Percentiles rank a stretch among this genome's conserved stretches.
phyloP scores from a whole-genome alignment of 2,888 invertebrate species.

The Calliphora vomitoria region DNA sequence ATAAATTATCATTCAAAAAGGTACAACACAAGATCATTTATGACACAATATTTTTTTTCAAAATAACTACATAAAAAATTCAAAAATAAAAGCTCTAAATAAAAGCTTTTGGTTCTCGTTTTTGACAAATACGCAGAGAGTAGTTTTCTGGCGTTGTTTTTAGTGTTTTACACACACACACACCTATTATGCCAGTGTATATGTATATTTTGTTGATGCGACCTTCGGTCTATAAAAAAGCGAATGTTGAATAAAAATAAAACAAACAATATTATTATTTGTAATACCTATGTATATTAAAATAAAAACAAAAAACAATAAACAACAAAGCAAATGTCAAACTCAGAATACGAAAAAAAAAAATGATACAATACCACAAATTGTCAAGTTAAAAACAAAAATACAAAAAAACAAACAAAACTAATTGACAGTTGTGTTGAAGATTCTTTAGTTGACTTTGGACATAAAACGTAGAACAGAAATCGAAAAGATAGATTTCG shows the following conservation, averaged over 20 bases:
- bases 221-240: slow-evolving; percentile 60
- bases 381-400: slow-evolving; percentile 22
- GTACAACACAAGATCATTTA: slow-evolving; percentile 55
- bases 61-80: slow-evolving; percentile 31
- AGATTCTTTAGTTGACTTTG: slow-evolving; percentile 15
- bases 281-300: background rate
- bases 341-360: slow-evolving; percentile 3
- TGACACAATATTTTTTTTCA: slow-evolving; percentile 37
- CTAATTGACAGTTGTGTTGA: slow-evolving; percentile 32
- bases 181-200: slow-evolving; percentile 11
- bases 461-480: background rate
- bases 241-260: slow-evolving; percentile 55
- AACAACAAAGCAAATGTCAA: slow-evolving; percentile 35
- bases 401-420: slow-evolving; percentile 34
- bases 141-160: background rate
- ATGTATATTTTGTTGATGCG: slow-evolving; percentile 20
- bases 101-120: slow-evolving; percentile 64
- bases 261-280: slow-evolving; percentile 16
- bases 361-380: slow-evolving; percentile 7
- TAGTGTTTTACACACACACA: background rate
- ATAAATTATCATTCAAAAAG: slow-evolving; percentile 51
- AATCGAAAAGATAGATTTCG: slow-evolving; percentile 2
- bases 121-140: slow-evolving; percentile 40
- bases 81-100: slow-evolving; percentile 49
- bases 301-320: slow-evolving; percentile 29